A percentile compares a stretch with the other conserved stretches of the same genome.
Conservation (phyloP, 2,797 vertebrate genomes). For the Anabas testudineus region DNA sequence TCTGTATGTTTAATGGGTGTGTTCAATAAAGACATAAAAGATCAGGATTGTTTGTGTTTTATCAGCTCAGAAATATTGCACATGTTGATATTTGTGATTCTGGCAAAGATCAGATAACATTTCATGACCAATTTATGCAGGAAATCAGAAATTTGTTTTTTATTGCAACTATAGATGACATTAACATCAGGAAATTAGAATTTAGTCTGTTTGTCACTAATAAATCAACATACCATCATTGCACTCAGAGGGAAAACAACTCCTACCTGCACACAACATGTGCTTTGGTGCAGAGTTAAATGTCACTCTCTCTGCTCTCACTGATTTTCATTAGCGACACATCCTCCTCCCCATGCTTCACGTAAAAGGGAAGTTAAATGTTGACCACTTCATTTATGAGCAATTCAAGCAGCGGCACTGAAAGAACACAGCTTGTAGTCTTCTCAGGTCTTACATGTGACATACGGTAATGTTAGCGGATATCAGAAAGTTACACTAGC, state of each 20-base stretch:
- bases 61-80: no score
- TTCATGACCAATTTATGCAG: no score
- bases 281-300: neutral
- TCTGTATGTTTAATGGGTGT: no score
- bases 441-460: neutral
- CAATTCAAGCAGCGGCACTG: neutral
- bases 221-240: neutral
- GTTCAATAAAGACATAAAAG: no score
- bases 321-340: neutral
- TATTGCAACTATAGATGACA: no score
- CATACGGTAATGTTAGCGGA: neutral
- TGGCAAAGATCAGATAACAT: no score
- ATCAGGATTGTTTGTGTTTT: no score
- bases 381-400: neutral
- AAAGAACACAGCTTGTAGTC: neutral
- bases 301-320: neutral
- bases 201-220: neutral
- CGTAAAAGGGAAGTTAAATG: neutral
- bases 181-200: neutral
- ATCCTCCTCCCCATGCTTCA: neutral
- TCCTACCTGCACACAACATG: neutral
- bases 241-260: neutral
- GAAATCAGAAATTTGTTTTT: no score
- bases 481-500: no score
- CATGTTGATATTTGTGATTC: no score